Evolutionary conservation across 2,113 vertebrate species (phyloP).

Genomic region (Mesocricetus auratus): DNA sequence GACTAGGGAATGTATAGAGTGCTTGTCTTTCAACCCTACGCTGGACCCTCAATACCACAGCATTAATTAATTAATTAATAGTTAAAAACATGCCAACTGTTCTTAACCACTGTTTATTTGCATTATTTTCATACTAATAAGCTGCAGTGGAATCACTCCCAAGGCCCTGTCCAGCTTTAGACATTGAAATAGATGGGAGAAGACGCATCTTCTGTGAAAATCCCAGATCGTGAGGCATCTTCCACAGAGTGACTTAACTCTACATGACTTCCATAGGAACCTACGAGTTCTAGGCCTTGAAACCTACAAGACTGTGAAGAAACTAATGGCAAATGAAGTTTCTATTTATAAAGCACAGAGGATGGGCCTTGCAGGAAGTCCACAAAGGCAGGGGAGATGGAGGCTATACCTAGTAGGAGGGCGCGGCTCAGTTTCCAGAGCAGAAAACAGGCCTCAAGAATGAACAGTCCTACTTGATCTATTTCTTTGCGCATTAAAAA

Average conservation of each 20-base stretch:
- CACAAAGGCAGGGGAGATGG: background rate
- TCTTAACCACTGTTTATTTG: background rate
- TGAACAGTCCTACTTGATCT: background rate
- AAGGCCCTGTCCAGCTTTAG: background rate
- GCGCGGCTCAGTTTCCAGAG: background rate
- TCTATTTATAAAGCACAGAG: slow-evolving; percentile 16
- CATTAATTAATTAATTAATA: background rate
- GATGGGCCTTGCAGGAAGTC: background rate
- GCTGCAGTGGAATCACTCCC: background rate
- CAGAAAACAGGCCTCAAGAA: background rate
- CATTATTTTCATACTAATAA: slow-evolving; percentile 14
- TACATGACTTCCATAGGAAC: background rate
- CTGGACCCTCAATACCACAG: background rate
- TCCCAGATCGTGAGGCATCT: background rate
- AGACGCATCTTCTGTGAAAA: background rate
- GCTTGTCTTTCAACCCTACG: background rate
- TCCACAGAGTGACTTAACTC: background rate
- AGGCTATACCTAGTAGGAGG: background rate
- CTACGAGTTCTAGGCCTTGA: background rate
- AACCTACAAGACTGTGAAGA: background rate
- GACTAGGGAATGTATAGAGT: background rate
- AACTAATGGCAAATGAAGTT: slow-evolving; percentile 2
- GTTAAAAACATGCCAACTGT: background rate
- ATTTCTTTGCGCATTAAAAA: background rate
- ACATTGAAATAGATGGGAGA: background rate